These are phyloP conservation scores for Scomberomorus guttatus DNA, from an alignment of 2,797 vertebrate species.

Conservation along the genomic window DNA sequence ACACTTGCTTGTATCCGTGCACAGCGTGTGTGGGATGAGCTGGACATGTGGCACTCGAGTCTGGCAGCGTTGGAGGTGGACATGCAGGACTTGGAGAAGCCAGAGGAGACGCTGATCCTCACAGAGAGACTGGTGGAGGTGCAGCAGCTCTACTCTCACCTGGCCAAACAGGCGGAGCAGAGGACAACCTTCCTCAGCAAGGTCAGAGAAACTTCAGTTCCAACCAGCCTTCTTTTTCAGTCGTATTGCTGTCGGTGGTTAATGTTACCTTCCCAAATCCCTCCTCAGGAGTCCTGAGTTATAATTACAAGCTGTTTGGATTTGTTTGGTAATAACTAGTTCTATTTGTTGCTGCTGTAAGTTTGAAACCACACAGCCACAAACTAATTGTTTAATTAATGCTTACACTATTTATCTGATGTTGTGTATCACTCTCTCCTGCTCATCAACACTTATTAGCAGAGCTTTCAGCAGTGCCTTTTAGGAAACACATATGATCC, in stretches of 20 bases:
- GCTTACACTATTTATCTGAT: no score
- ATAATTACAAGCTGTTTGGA: background rate
- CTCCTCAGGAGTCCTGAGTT: background rate
- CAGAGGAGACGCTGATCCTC: conserved; percentile 85
- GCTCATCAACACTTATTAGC: background rate
- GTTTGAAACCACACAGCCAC: background rate
- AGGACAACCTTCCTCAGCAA: conserved; percentile 92
- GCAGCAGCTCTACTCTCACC: conserved; percentile 88
- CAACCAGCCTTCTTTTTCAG: background rate
- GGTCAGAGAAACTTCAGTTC: conserved; percentile 76
- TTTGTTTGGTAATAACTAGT: background rate
- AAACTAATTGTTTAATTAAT: no score
- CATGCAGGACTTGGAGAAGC: conserved; percentile 90
- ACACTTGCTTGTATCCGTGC: no score
- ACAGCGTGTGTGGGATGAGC: conserved; percentile 92
- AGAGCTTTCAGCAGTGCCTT: no score
- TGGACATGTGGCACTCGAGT: conserved; percentile 91
- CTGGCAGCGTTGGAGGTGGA: conserved; percentile 90
- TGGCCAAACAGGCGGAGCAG: conserved; percentile 90
- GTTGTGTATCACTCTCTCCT: background rate
- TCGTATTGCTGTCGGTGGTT: background rate
- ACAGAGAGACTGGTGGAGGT: conserved; percentile 88
- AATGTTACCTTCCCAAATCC: background rate
- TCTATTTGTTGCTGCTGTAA: background rate
- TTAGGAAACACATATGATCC: no score